These are phyloP conservation scores for Micromesistius poutassou DNA, from an alignment of 2,797 vertebrate species.

Conservation along the genomic window DNA sequence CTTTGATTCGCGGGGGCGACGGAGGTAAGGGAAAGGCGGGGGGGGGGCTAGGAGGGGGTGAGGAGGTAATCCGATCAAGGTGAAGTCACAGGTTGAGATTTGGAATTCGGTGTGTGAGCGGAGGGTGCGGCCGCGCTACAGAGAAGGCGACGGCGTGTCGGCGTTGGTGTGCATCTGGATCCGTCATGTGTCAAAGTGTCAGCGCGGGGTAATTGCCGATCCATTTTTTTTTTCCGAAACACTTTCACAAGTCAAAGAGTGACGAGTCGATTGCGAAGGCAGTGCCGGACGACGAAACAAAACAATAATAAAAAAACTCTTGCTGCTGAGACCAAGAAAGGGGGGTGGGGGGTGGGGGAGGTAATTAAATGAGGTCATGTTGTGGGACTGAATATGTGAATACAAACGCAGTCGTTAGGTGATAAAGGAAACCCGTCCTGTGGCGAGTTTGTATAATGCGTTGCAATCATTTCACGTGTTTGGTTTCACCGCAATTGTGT, in stretches of 20 bases:
- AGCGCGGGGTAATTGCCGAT: neutral
- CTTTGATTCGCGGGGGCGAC: constrained; percentile 40
- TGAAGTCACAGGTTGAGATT: constrained; percentile 65
- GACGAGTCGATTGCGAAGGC: constrained; percentile 4
- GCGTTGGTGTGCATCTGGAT: constrained; percentile 49
- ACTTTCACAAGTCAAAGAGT: constrained; percentile 21
- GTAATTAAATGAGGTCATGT: constrained; percentile 44
- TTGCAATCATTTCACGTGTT: constrained; percentile 32
- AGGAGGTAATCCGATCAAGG: constrained; percentile 59
- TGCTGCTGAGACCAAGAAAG: constrained; percentile 30
- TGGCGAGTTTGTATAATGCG: constrained; percentile 31
- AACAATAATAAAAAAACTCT: neutral
- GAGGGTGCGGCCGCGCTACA: constrained; percentile 22
- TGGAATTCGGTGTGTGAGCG: constrained; percentile 51
- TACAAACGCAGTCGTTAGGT: constrained; percentile 10
- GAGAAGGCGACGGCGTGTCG: constrained; percentile 35
- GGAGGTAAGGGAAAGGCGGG: neutral
- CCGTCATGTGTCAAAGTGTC: constrained; percentile 24
- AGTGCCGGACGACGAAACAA: neutral
- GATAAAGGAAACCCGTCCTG: constrained; percentile 27
- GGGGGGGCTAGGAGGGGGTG: neutral
- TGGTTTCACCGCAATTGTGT: constrained; percentile 38
- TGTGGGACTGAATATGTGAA: constrained; percentile 25
- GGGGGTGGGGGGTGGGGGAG: constrained; percentile 12
- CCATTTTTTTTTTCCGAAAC: constrained; percentile 14